phyloP scores from a whole-genome alignment of 1,140 invertebrate species.

The Hyles vespertilio region DNA sequence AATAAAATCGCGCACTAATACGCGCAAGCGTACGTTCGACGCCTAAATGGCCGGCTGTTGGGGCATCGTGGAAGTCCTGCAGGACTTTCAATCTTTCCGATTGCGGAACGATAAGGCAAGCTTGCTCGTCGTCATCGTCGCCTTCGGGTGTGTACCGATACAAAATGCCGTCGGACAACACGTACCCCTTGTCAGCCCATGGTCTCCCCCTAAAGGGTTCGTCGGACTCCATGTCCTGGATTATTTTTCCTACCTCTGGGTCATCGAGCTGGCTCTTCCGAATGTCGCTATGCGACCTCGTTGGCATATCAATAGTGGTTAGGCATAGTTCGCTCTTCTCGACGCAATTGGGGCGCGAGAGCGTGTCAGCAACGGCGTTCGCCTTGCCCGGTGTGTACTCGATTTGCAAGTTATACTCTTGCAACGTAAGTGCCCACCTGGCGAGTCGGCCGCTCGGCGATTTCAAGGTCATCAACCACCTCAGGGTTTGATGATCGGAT shows the following conservation, averaged over 20 bases:
- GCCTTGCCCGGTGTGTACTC: constrained; percentile 35
- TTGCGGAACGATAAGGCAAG: constrained; percentile 10
- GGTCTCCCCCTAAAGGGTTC: constrained; percentile 15
- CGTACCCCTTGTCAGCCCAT: constrained; percentile 27
- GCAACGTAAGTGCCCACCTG: constrained; percentile 38
- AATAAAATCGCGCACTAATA: constrained; percentile 32
- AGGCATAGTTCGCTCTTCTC: constrained; percentile 18
- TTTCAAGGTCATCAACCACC: constrained; percentile 64
- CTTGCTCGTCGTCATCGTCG: neutral
- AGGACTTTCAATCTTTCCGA: constrained; percentile 13
- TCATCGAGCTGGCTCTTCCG: constrained; percentile 28
- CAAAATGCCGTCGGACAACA: constrained; percentile 28
- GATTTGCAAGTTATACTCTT: constrained; percentile 31
- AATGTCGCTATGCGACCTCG: constrained; percentile 1
- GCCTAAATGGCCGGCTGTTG: constrained; percentile 30
- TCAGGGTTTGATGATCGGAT: constrained; percentile 63
- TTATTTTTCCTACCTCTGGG: constrained; percentile 32
- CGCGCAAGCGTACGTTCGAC: constrained; percentile 28
- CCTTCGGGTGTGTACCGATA: constrained; percentile 18
- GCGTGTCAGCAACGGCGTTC: constrained; percentile 40
- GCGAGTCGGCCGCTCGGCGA: constrained; percentile 45
- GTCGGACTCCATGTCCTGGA: constrained; percentile 20
- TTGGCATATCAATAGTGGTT: constrained; percentile 22
- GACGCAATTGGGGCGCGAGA: constrained; percentile 25
- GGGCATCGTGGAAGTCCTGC: constrained; percentile 27